These are phyloP conservation scores for Jaculus jaculus DNA, from an alignment of 2,113 vertebrate genomes.

Conservation along the genomic window DNA sequence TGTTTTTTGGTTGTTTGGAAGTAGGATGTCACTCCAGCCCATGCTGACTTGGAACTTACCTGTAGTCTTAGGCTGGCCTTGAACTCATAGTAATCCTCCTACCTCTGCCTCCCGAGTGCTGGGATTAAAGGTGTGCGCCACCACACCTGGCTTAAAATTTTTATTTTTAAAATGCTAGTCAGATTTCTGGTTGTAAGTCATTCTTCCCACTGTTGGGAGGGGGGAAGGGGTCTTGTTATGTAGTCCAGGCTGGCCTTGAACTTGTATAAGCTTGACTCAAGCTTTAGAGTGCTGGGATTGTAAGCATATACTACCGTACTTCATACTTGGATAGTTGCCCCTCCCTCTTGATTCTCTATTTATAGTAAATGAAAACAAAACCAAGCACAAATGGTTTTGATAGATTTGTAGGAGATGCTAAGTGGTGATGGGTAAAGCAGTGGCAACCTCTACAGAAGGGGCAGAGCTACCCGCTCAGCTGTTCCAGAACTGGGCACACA, in stretches of 20 bases:
- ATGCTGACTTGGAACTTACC: too few relatives aligned
- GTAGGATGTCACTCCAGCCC: too few relatives aligned
- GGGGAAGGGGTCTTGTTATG: too few relatives aligned
- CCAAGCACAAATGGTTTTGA: background rate
- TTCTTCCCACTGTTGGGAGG: too few relatives aligned
- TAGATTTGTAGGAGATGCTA: background rate
- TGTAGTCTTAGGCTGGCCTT: too few relatives aligned
- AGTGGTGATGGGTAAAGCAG: background rate
- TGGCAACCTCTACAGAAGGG: background rate
- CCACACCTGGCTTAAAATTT: too few relatives aligned
- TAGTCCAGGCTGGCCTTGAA: background rate
- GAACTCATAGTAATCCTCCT: too few relatives aligned
- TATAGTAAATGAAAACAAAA: background rate
- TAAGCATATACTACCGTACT: background rate
- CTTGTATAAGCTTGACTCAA: background rate
- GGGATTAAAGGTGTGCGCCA: too few relatives aligned
- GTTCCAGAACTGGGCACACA: background rate
- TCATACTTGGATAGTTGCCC: background rate
- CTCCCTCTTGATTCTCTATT: background rate
- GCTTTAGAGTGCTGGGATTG: background rate
- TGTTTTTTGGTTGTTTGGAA: background rate
- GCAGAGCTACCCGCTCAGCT: background rate
- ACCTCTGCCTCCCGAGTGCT: too few relatives aligned
- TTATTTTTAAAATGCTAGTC: background rate
- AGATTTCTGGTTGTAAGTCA: constrained; percentile 1